phyloP scores from a whole-genome alignment of 2,888 invertebrate genomes.

The Drosophila helvetica region DNA sequence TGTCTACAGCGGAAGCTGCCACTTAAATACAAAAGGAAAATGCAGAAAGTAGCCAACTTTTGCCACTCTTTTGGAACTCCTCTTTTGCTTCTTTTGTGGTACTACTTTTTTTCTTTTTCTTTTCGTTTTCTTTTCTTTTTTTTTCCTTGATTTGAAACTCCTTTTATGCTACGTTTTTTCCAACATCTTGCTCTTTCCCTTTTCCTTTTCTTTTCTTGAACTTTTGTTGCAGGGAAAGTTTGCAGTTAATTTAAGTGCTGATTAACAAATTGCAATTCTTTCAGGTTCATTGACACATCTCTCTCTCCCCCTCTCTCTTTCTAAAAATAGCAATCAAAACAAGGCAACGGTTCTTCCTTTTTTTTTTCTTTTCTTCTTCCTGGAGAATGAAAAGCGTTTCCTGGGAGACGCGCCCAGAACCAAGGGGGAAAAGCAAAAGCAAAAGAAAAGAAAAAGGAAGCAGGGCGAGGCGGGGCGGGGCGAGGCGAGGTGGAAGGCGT shows the following conservation, averaged over 20 bases:
- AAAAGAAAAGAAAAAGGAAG: conserved; percentile 2
- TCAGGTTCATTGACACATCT: conserved; percentile 69
- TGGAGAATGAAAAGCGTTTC: conserved; percentile 49
- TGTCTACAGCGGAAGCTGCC: conserved; percentile 44
- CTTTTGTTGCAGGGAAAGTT: conserved; percentile 6
- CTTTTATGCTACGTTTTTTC: conserved; percentile 10
- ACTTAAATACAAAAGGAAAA: conserved; percentile 32
- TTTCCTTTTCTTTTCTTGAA: conserved; percentile 3
- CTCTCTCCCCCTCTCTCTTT: not conserved
- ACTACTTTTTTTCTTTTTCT: not conserved
- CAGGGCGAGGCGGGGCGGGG: conserved; percentile 3
- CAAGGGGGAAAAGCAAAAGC: conserved; percentile 12
- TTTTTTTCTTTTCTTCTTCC: conserved; percentile 35
- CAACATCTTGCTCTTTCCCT: not conserved
- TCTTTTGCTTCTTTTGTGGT: conserved; percentile 7
- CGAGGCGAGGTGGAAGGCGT: conserved; percentile 18
- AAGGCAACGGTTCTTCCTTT: conserved; percentile 36
- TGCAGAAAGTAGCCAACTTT: not conserved
- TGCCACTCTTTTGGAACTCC: conserved; percentile 1
- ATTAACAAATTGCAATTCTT: conserved; percentile 38
- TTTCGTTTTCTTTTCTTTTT: not conserved
- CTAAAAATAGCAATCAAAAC: conserved; percentile 70
- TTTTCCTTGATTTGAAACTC: not conserved
- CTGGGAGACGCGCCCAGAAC: conserved; percentile 52
- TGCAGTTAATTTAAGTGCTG: conserved; percentile 27